phyloP scores from a whole-genome alignment of 2,113 vertebrate genomes.

The Cynopterus brachyotis region DNA sequence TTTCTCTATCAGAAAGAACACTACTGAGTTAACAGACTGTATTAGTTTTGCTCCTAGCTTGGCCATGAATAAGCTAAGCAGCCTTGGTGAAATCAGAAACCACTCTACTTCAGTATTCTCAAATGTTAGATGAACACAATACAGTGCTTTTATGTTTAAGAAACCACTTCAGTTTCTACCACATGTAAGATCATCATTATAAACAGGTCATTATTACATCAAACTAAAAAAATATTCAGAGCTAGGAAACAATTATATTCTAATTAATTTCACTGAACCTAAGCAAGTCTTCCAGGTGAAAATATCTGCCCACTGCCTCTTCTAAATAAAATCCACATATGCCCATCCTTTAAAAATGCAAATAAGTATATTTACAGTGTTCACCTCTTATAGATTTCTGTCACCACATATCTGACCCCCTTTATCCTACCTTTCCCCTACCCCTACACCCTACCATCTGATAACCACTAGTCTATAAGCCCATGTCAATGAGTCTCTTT shows the following conservation, averaged over 20 bases:
- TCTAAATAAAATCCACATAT: slow-evolving; percentile 9
- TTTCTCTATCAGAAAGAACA: neutral
- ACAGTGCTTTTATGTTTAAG: neutral
- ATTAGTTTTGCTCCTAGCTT: neutral
- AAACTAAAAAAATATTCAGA: neutral
- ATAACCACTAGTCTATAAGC: too few relatives aligned
- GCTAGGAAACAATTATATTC: neutral
- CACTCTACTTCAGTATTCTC: neutral
- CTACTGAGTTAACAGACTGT: neutral
- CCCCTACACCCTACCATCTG: too few relatives aligned
- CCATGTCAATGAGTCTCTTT: too few relatives aligned
- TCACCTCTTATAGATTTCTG: too few relatives aligned
- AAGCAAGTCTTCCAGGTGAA: slow-evolving; percentile 5
- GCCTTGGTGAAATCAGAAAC: neutral
- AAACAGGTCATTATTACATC: neutral
- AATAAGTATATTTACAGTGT: too few relatives aligned
- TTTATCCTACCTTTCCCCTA: too few relatives aligned
- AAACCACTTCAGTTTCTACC: neutral
- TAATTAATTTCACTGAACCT: neutral
- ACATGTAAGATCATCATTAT: slow-evolving; percentile 5
- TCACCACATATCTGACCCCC: too few relatives aligned
- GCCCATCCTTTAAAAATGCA: neutral
- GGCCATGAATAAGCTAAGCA: neutral
- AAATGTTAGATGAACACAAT: neutral
- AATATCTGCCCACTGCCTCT: neutral